These are phyloP conservation scores for Leucophenga montana DNA, from an alignment of 2,888 invertebrate species.

Conservation along the genomic window DNA sequence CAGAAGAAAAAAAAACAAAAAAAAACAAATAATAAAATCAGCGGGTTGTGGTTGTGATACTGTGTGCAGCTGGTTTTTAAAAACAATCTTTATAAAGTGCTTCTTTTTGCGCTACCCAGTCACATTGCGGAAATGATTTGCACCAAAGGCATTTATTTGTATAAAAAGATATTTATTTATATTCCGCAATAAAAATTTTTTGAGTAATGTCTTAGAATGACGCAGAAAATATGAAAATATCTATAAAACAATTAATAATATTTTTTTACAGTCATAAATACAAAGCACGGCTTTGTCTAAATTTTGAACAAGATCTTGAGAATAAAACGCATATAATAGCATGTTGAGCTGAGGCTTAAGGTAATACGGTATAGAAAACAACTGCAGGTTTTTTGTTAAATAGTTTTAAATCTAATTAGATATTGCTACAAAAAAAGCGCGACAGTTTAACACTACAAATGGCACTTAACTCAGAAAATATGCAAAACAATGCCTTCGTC, in stretches of 20 bases:
- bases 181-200: not conserved
- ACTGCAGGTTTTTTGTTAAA: not conserved
- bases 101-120: no score
- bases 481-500: no score
- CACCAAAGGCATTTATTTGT: conserved; percentile 10
- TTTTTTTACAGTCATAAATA: conserved; percentile 32
- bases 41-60: no score
- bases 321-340: no score
- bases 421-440: conserved; percentile 12
- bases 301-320: not conserved
- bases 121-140: conserved; percentile 17
- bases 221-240: not conserved
- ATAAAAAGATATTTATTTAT: no score
- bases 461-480: no score
- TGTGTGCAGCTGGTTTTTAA: not conserved
- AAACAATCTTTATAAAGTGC: not conserved
- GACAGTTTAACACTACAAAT: not conserved
- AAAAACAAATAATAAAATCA: no score
- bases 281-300: conserved; percentile 8
- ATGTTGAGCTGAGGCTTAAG: no score
- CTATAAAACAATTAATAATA: conserved; percentile 53
- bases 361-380: no score
- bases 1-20: not conserved
- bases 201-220: not conserved
- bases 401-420: not conserved